Evolutionary conservation across 1,140 invertebrate species (phyloP).

Genomic region (Lepeophtheirus salmonis): DNA sequence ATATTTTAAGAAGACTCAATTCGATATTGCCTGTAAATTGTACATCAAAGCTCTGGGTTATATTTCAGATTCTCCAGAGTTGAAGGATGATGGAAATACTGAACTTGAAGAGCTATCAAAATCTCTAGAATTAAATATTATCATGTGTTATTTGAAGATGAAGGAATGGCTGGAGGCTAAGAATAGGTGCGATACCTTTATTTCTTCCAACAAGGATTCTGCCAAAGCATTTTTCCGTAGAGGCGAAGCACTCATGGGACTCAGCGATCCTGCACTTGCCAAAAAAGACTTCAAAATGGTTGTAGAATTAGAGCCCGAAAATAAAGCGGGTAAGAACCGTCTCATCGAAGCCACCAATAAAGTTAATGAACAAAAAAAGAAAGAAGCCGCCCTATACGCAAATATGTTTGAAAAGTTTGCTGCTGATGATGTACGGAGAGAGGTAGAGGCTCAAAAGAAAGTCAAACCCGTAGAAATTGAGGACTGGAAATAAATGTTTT

Average conservation of each 20-base stretch:
- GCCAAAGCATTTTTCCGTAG: constrained; percentile 76
- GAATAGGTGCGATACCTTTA: constrained; percentile 44
- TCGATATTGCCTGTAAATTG: constrained; percentile 59
- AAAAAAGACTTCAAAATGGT: constrained; percentile 57
- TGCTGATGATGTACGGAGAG: background rate
- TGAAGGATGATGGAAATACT: constrained; percentile 31
- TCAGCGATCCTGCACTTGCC: constrained; percentile 58
- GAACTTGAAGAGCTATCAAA: constrained; percentile 43
- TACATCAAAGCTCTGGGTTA: constrained; percentile 52
- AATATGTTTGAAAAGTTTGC: constrained; percentile 59
- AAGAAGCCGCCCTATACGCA: constrained; percentile 73
- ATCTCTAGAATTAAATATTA: constrained; percentile 58
- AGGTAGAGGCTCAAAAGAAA: background rate
- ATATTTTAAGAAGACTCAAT: constrained; percentile 67
- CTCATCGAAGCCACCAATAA: constrained; percentile 47
- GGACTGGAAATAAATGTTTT: no score
- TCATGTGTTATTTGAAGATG: constrained; percentile 64
- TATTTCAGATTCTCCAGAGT: constrained; percentile 32
- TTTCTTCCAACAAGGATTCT: constrained; percentile 54
- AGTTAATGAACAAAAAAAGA: constrained; percentile 50
- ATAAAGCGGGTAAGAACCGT: constrained; percentile 62
- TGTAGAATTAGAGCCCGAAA: constrained; percentile 46
- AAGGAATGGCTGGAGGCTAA: constrained; percentile 51
- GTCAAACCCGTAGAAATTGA: constrained; percentile 7
- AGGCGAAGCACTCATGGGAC: constrained; percentile 50